Conservation (phyloP, 2,888 invertebrate genomes). For the Coronaproctus castanopsis region DNA sequence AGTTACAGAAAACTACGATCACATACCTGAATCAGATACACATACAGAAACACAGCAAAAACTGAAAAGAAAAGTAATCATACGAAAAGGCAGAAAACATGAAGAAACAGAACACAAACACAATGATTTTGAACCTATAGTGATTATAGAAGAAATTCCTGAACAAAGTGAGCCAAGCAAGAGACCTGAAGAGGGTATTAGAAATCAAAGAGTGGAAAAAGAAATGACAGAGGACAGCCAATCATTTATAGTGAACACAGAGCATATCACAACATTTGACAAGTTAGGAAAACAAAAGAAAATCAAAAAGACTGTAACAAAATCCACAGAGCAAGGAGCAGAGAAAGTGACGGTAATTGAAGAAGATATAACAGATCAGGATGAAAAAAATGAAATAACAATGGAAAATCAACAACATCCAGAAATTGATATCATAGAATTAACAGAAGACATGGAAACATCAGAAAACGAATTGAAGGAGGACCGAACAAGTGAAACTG, state of each 20-base stretch:
- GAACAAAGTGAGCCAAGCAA: too few species aligned
- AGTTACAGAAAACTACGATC: neutral
- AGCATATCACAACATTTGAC: neutral
- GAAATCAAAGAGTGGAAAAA: neutral
- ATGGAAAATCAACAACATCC: constrained; percentile 1
- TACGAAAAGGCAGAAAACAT: constrained; percentile 12
- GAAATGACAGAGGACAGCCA: neutral
- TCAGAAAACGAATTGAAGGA: constrained; percentile 15
- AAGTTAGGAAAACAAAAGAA: neutral
- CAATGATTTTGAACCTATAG: constrained; percentile 21
- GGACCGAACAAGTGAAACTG: neutral
- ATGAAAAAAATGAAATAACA: constrained; percentile 44
- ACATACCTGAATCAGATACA: neutral
- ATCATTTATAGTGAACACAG: neutral
- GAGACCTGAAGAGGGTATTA: too few species aligned
- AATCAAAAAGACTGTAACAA: neutral
- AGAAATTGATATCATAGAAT: constrained; percentile 21
- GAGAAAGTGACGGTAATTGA: neutral
- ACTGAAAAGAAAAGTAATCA: neutral
- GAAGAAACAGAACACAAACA: constrained; percentile 10
- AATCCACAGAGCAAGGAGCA: neutral
- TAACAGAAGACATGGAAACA: constrained; percentile 28
- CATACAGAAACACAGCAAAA: neutral
- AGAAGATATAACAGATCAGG: constrained; percentile 27
- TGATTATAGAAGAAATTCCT: constrained; percentile 22